These are phyloP conservation scores for Andrena fulva DNA, from an alignment of 2,888 invertebrate genomes.

Conservation along the genomic window DNA sequence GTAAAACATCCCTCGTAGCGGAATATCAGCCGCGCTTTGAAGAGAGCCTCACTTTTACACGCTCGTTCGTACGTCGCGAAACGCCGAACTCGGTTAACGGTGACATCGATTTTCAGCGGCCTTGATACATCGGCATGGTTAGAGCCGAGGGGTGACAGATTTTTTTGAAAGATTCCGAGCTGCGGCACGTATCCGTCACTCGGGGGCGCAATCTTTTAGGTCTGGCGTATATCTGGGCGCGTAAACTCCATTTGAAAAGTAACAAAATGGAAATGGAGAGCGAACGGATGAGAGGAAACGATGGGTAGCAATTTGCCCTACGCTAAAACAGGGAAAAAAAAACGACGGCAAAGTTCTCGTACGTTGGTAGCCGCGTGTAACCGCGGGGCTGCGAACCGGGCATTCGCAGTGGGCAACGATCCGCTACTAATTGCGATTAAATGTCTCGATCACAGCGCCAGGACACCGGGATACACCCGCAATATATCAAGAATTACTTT, in stretches of 20 bases:
- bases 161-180: neutral
- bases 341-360: neutral
- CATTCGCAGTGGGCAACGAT: constrained; percentile 29
- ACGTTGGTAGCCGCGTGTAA: neutral
- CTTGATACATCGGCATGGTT: neutral
- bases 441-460: constrained; percentile 41
- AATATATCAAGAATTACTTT: constrained; percentile 72
- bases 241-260: neutral
- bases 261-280: no score
- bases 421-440: constrained; percentile 66
- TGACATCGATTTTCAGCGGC: neutral
- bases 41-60: constrained; percentile 33
- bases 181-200: neutral
- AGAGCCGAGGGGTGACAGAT: neutral
- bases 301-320: no score
- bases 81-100: constrained; percentile 8
- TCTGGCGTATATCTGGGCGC: neutral
- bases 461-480: constrained; percentile 33
- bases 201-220: neutral
- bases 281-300: no score
- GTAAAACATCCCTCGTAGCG: constrained; percentile 42
- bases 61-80: neutral
- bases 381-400: constrained; percentile 2
- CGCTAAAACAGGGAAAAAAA: neutral
- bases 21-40: constrained; percentile 46